Percentiles rank a stretch among this genome's conserved stretches.
Evolutionary conservation across 2,797 vertebrate genomes (phyloP).

Genomic region (Sebastes vulpes): DNA sequence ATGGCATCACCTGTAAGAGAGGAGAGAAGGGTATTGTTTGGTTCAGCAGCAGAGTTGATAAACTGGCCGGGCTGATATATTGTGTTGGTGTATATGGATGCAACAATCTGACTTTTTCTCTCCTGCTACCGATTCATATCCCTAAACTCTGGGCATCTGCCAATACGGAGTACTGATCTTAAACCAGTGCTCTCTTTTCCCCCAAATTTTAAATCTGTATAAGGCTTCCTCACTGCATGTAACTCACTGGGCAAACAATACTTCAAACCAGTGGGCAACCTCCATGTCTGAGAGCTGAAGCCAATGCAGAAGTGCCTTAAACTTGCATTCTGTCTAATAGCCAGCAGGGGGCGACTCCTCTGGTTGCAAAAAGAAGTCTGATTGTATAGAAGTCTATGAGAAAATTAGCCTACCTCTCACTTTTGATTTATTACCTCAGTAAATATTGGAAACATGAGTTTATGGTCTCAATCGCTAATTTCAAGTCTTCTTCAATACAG

Average conservation of each 20-base stretch:
- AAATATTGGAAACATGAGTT: too few relatives aligned
- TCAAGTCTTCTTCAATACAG: too few relatives aligned
- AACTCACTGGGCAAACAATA: neutral
- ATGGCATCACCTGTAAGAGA: conserved; percentile 91
- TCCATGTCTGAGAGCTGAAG: too few relatives aligned
- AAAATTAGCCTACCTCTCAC: too few relatives aligned
- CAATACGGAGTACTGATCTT: neutral
- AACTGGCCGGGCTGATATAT: neutral
- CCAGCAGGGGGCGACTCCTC: too few relatives aligned
- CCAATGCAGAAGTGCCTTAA: too few relatives aligned
- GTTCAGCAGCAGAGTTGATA: neutral
- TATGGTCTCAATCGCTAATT: too few relatives aligned
- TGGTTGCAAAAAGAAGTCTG: too few relatives aligned
- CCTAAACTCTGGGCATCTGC: neutral
- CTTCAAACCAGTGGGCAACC: neutral
- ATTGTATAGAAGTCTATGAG: too few relatives aligned
- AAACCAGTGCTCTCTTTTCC: neutral
- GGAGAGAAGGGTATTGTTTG: neutral
- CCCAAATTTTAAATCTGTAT: neutral
- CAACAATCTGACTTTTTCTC: neutral
- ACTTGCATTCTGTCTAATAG: too few relatives aligned
- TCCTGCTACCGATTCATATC: neutral
- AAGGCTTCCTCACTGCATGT: neutral
- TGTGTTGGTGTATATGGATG: neutral
- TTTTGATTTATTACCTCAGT: too few relatives aligned